Base-by-base conservation (phyloP, 2,113 vertebrate genomes). In the Syngnathoides biaculeatus region DNA sequence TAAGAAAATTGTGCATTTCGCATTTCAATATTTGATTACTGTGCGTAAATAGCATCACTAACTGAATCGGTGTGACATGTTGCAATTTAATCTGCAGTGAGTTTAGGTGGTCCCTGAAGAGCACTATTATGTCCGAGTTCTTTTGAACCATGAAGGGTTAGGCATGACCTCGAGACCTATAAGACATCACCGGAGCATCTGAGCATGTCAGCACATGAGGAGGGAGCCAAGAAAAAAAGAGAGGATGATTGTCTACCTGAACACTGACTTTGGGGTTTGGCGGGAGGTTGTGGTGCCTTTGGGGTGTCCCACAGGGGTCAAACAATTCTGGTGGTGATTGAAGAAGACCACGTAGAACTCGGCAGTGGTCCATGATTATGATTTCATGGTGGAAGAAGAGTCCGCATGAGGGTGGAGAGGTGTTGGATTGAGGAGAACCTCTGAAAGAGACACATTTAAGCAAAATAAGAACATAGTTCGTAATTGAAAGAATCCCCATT, bases 321-420 rank as follows among this genome's bases (percentile, higher is more conserved):
- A 85, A 72, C 64, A 70, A 78, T 79, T 66, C 75, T 82, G 75
- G 75, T 80, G 78, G 87, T 86, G 87, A 90, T 90, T 90, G 91
- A 87, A 86, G 79, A 76, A 74, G 77, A 69, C 74, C 78, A 78
- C 73, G 87, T 90, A 91, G 90, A 91, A 87, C 13, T 80, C 72
- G 78, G 83, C 80, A 68, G 75, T 70, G 75, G 68, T 79, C 80
- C 80, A 84, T 89, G 88, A 91, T 93, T 90, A 90, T 86, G 79
- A 85, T 90, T 84, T 88, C 86, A 86, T 38, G 74, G 67, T 66
- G 75, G 24, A 68, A 65, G 78, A 77, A 71, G 71, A 66, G 78
- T 69, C 63, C 82, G 83, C 71, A 73, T 76, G 67, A 65, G 24
- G 80, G 80, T 79, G 79, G 79, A 83, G 78, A 83, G 75, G 35